Evolutionary conservation across 2,113 vertebrate genomes (phyloP), one percentile per base, ranked within the genome.

Genomic region (Tachysurus fulvidraco): DNA sequence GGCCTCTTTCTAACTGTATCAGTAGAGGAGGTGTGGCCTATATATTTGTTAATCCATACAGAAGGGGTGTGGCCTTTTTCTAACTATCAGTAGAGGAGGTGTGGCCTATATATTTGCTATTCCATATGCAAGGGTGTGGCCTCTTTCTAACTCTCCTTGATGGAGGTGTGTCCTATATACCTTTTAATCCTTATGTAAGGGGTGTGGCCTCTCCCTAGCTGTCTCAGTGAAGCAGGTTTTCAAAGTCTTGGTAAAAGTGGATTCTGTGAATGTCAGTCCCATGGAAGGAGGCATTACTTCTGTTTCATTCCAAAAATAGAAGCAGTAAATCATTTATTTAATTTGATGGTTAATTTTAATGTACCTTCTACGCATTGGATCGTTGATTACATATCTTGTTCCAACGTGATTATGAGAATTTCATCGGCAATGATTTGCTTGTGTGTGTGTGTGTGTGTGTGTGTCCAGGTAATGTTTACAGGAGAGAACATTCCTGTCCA

Each of bases 401-500:
- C 23, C 21, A 74, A 25, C 71, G 9, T 44, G 19, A 73, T 41
- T 14, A n/a, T 0, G 16, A 69, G 30, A 36, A 28, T 69, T 41
- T 69, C 69, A 73, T 3, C 10, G 2, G 12, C 19, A 46, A 10
- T 44, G 17, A 21, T 16, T 52, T 77, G n/a, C 25, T 77, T 77
- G 16, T 4, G 4, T 52, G 13, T 17, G 13, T 77, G 13, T 84
- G 28, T 64, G 30, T 88, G 78, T 89, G 25, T 74, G 36, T 81
- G 8, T 55, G 17, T 19, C 12, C 93, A 99, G 98, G 98, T 99
- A 94, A 98, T 99, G 97, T 99, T 99, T 96, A 99, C 97, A 93
- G 98, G 98, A 95, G 98, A 99, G 93, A 99, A 98, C 96, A 96
- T 99, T 95, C 98, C 98, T 89, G 95, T 99, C 94, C 98, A 99